Base-by-base conservation (phyloP, 1,140 invertebrate genomes). In the Cydia splendana region DNA sequence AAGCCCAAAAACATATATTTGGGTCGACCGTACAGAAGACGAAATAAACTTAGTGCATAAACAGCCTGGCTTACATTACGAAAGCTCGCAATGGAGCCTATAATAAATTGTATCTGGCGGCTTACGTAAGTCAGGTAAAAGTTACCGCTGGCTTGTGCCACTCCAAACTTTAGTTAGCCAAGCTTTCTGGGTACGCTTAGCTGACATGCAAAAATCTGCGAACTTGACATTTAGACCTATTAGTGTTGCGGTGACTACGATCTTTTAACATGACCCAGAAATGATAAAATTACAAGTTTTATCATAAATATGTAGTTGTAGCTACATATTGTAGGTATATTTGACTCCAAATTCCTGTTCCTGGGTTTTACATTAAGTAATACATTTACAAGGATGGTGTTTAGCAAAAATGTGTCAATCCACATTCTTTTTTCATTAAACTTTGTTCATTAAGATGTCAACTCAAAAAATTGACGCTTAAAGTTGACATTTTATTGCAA, bases 81-180 rank as follows among this genome's bases (percentile, higher is more conserved):
- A 92, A 88, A 92, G 87, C 86, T 90, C 84, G 80, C 83, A 85
- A 87, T 86, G 84, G 76, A 84, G 87, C 82, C 86, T 82, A 88
- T 91, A 88, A 88, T 91, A 91, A 92, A 91, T 91, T 88, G 88
- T 89, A 85, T 86, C 83, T 86, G 87, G 84, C 80, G 78, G 74
- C 80, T 92, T 92, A 88, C 86, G 87, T 87, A 91, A 92, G 80
- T 80, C 85, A 82, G 88, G 91, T 91, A 92, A 92, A 92, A 91
- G 91, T 91, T 86, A 88, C 86, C 86, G 82, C 79, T 89, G 82
- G 83, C 85, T 86, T 65, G 80, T 81, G 80, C 79, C 81, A 82
- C 82, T 86, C 82, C 87, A 85, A 88, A 91, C 83, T 89, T 89
- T 81, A 88, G 74, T 45, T 20, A 71, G 34, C 34, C 30, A n/a